Percentiles rank a stretch among this genome's conserved stretches.
phyloP scores from a whole-genome alignment of 2,888 invertebrate genomes.

The Cacoxenus indagator region DNA sequence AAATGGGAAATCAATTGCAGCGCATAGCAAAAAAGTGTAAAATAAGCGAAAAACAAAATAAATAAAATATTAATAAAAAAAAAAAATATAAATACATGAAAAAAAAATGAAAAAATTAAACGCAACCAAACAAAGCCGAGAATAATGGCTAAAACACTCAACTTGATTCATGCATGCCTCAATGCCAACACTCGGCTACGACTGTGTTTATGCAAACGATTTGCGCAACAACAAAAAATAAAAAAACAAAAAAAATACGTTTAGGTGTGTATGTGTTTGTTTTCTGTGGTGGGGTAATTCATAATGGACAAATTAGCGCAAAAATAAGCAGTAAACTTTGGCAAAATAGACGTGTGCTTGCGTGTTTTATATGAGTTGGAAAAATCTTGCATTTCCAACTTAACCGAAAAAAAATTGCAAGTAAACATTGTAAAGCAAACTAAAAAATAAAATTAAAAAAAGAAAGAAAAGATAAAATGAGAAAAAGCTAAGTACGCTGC shows the following conservation, averaged over 20 bases:
- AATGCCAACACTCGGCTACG: conserved; percentile 3
- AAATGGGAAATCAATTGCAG: conserved; percentile 25
- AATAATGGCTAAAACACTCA: conserved; percentile 16
- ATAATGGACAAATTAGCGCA: not conserved
- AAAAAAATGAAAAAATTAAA: conserved; percentile 15
- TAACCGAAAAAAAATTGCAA: too few relatives aligned
- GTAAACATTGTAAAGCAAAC: too few relatives aligned
- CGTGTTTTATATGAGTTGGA: not conserved
- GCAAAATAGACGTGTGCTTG: not conserved
- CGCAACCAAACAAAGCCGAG: not conserved
- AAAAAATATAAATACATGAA: not conserved
- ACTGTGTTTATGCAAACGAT: conserved; percentile 1
- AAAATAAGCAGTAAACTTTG: not conserved
- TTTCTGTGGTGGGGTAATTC: not conserved
- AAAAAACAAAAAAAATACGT: not conserved
- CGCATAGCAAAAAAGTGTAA: conserved; percentile 35
- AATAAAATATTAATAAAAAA: not conserved
- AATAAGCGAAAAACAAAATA: conserved; percentile 5
- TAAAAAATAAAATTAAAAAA: too few relatives aligned
- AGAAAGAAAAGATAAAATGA: too few relatives aligned
- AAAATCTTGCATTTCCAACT: too few relatives aligned
- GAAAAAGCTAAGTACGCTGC: too few relatives aligned
- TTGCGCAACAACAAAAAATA: not conserved
- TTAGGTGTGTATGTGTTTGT: not conserved
- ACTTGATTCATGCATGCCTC: conserved; percentile 18